phyloP scores from a whole-genome alignment of 2,797 vertebrate species.

The Pangasius krempfi region DNA sequence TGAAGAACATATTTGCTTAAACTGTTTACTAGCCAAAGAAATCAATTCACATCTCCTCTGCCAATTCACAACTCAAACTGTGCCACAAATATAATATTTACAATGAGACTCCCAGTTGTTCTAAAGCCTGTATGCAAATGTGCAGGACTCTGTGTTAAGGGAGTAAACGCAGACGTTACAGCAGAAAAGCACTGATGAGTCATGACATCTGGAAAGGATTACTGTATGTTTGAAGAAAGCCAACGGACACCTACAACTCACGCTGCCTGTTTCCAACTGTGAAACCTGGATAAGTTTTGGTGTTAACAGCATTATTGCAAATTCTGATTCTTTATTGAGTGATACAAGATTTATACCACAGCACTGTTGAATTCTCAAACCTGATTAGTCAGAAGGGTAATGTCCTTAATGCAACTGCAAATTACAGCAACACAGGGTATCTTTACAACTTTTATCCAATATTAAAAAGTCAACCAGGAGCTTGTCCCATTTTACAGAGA shows the following conservation, averaged over 20 bases:
- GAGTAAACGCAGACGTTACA: conserved; percentile 6
- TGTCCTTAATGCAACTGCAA: not conserved
- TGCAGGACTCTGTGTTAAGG: conserved; percentile 4
- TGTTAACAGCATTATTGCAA: conserved; percentile 6
- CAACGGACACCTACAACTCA: conserved; percentile 34
- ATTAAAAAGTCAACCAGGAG: not conserved
- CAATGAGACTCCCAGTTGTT: conserved; percentile 5
- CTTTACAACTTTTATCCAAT: not conserved
- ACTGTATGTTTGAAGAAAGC: conserved; percentile 40
- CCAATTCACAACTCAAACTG: conserved; percentile 19
- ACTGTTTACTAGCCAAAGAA: conserved; percentile 3
- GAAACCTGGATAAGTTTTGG: not conserved
- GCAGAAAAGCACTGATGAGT: conserved; percentile 29
- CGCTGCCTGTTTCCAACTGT: conserved; percentile 6
- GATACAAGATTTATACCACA: not conserved
- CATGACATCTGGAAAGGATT: conserved; percentile 50
- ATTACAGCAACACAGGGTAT: not conserved
- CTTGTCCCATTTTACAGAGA: not conserved
- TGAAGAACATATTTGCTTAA: conserved; percentile 26
- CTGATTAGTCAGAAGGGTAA: not conserved
- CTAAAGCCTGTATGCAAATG: conserved; percentile 35
- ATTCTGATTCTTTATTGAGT: not conserved
- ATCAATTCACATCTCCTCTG: not conserved
- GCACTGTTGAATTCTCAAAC: not conserved
- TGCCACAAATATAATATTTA: conserved; percentile 26